Base-by-base conservation (phyloP, 2,888 invertebrate genomes). In the Hipparchia sbordonii region DNA sequence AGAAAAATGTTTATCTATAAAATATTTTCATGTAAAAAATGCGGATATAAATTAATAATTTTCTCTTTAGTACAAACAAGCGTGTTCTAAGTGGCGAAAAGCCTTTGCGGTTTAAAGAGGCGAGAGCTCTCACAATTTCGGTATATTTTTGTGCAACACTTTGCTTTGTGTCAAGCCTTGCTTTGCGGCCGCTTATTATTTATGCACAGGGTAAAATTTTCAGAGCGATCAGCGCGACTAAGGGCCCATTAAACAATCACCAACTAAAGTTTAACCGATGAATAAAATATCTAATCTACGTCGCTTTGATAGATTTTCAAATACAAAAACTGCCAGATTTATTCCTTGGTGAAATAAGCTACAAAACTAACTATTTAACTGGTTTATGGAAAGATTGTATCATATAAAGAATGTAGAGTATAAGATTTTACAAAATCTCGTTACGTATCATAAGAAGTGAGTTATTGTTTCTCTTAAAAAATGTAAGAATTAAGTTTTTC, bases 71-170 rank as follows among this genome's bases (percentile, higher is more conserved):
- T 45, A 46, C 56, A 56, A 68, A 68, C 68, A 46, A 57, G 59
- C 68, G 67, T 48, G 65, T 1, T 59, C 48, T 59, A 68, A 68
- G 68, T 68, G 68, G 68, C 52, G 33, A 39, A 65, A 63, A 51
- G 68, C 68, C 59, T 68, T 68, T 59, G 68, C 59, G 12, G 68
- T 46, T 59, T 48, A 68, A 68, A 68, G 68, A 68, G 68, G 68
- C 59, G 68, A 23, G 48, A 68, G 68, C 59, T 60, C 60, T 68
- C 23, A 68, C 59, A 68, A 68, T 68, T 68, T 48, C 48, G 68
- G 59, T 59, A 23, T 59, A 68, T 68, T 68, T 67, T 46, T 67
- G 67, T 59, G 67, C 57, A 48, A 59, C 68, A 68, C 59, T 68
- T 68, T 59, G 52, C 65, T 65, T 65, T 65, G 65, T 52, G 68